Percentiles rank a stretch among this genome's conserved stretches.
phyloP scores from a whole-genome alignment of 2,113 vertebrate genomes.

The Oncorhynchus masou region DNA sequence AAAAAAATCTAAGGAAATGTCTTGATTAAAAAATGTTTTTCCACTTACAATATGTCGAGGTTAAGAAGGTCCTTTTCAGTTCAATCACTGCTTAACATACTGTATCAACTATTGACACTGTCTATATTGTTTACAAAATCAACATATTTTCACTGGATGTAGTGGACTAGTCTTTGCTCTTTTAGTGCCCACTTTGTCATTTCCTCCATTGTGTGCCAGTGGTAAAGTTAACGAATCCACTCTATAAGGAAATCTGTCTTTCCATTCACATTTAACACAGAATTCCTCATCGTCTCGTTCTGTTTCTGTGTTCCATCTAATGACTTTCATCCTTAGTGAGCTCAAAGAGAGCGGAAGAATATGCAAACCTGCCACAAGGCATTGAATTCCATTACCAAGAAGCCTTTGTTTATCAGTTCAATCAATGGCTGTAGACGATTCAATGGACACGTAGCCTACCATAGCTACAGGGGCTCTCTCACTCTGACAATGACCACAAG shows the following conservation, averaged over 20 bases:
- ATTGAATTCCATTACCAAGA: constrained; percentile 31
- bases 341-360: constrained; percentile 18
- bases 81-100: not conserved
- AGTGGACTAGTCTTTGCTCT: not conserved
- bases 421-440: constrained; percentile 22
- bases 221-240: constrained; percentile 10
- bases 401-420: constrained; percentile 28
- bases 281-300: not conserved
- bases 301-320: constrained; percentile 1
- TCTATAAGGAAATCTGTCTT: constrained; percentile 3
- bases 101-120: not conserved
- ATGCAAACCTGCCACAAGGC: constrained; percentile 38
- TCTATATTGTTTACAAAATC: not conserved
- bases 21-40: too few relatives aligned
- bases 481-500: constrained; percentile 1
- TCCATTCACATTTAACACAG: not conserved
- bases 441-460: not conserved
- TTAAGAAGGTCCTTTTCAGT: not conserved
- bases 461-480: constrained; percentile 12
- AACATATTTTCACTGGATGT: not conserved
- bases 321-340: constrained; percentile 2
- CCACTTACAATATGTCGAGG: not conserved
- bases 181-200: constrained; percentile 3
- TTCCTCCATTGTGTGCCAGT: not conserved
- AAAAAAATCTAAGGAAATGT: not conserved